Evolutionary conservation across 2,888 invertebrate species (phyloP), one percentile per base, ranked within the genome.

Genomic region (Drosophila colorata): DNA sequence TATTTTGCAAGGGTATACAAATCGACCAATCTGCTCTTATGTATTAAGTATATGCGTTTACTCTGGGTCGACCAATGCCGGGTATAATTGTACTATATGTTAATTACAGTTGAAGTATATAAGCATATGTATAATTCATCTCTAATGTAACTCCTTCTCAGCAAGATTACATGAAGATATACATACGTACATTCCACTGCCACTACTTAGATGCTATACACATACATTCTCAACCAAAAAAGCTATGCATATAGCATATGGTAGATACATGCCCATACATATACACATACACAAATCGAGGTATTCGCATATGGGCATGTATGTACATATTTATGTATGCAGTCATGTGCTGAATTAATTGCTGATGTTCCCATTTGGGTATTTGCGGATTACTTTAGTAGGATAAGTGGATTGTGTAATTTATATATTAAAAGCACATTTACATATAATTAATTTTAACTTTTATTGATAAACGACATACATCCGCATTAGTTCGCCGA

Each of bases 361-460:
- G 18, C 41, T 43, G n/a, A 9, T 18, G 28, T 28, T 9, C 28
- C 28, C 28, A 28, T 28, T 9, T 33, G 55, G 49, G 48, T 77
- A 69, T 55, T 52, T 59, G 51, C 48, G 49, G 52, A 41, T 65
- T 61, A 59, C 38, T 48, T 60, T 58, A 65, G 46, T 63, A 60
- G 60, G 48, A 61, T 67, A 74, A 40, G 48, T 65, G 59, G 56
- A 73, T 74, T 61, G 57, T 75, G 46, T 65, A 59, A 60, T 72
- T 58, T 69, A 71, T 66, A 69, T 73, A 78, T 82, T 69, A 73
- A 77, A 69, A 87, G 71, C 74, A 80, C 75, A 83, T 81, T 78
- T 78, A 84, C 71, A 69, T 77, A 65, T 73, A 66, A 70, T 67
- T 74, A 63, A 61, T 60, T 74, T 63, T 66, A 78, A 66, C 58